phyloP scores from a whole-genome alignment of 2,113 vertebrate genomes.

The Amphilophus citrinellus region DNA sequence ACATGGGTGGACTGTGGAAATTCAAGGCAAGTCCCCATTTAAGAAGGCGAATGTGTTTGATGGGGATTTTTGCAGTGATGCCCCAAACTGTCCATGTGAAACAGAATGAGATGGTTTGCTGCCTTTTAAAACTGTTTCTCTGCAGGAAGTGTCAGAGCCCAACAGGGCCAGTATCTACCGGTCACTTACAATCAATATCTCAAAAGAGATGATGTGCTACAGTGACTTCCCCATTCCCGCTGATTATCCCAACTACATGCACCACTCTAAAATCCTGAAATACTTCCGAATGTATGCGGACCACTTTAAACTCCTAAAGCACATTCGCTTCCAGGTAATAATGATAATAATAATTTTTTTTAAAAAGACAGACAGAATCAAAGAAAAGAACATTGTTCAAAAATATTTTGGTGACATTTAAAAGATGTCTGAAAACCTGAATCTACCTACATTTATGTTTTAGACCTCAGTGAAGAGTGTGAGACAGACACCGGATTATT shows the following conservation, averaged over 20 bases:
- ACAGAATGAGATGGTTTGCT: neutral
- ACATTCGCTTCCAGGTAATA: conserved; percentile 85
- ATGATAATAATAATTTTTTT: neutral
- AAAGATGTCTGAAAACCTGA: neutral
- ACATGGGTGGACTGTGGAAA: conserved; percentile 89
- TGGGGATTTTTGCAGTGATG: neutral
- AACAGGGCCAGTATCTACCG: conserved; percentile 81
- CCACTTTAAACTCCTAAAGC: conserved; percentile 83
- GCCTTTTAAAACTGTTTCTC: neutral
- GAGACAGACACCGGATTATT: conserved; percentile 81
- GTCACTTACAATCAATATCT: conserved; percentile 90
- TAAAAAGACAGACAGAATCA: neutral
- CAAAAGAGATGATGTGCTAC: conserved; percentile 94
- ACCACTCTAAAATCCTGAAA: conserved; percentile 84
- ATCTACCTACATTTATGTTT: neutral
- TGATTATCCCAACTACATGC: conserved; percentile 91
- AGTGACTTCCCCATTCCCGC: conserved; percentile 89
- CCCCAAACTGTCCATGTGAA: neutral
- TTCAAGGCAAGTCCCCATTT: conserved; percentile 76
- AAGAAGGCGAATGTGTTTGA: neutral
- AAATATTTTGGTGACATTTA: neutral
- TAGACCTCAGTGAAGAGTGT: conserved; percentile 86
- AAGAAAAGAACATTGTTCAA: neutral
- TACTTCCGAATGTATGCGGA: conserved; percentile 90
- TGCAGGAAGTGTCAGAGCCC: conserved; percentile 71